Evolutionary conservation across 2,797 vertebrate genomes (phyloP).

Genomic region (Melanotaenia boesemani): DNA sequence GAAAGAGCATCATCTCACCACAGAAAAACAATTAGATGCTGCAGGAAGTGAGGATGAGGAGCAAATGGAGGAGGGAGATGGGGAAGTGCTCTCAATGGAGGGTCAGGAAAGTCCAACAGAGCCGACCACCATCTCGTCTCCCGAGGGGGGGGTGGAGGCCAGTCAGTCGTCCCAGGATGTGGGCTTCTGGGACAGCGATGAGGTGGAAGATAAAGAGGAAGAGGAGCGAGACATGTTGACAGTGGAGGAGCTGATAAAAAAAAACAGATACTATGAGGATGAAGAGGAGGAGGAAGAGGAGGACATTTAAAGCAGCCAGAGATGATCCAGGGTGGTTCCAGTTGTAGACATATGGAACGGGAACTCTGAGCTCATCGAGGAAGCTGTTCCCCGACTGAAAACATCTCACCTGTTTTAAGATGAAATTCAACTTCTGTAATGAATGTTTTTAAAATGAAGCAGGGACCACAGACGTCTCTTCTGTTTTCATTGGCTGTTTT

Average conservation of each 20-base stretch:
- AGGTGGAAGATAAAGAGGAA: constrained; percentile 79
- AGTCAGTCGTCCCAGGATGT: constrained; percentile 86
- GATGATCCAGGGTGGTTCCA: too few species aligned
- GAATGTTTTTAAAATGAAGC: too few species aligned
- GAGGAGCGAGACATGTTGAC: constrained; percentile 84
- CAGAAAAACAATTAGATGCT: constrained; percentile 43
- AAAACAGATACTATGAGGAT: constrained; percentile 91
- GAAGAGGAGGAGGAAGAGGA: constrained; percentile 88
- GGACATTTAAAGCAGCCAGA: constrained; percentile 50
- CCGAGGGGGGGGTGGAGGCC: constrained; percentile 58
- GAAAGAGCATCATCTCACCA: constrained; percentile 1
- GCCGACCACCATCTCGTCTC: constrained; percentile 69
- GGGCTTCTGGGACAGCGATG: constrained; percentile 89
- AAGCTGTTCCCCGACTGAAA: too few species aligned
- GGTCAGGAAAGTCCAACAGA: constrained; percentile 63
- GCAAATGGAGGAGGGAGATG: constrained; percentile 43
- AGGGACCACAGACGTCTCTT: too few species aligned
- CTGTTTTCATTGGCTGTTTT: too few species aligned
- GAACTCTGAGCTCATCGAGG: too few species aligned
- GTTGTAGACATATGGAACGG: too few species aligned
- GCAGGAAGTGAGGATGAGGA: constrained; percentile 30
- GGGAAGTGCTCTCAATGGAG: constrained; percentile 64
- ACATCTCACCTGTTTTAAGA: too few species aligned
- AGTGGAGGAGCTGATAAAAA: constrained; percentile 96
- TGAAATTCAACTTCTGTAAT: too few species aligned